phyloP scores from a whole-genome alignment of 2,797 vertebrate species.

The Denticeps clupeoides region DNA sequence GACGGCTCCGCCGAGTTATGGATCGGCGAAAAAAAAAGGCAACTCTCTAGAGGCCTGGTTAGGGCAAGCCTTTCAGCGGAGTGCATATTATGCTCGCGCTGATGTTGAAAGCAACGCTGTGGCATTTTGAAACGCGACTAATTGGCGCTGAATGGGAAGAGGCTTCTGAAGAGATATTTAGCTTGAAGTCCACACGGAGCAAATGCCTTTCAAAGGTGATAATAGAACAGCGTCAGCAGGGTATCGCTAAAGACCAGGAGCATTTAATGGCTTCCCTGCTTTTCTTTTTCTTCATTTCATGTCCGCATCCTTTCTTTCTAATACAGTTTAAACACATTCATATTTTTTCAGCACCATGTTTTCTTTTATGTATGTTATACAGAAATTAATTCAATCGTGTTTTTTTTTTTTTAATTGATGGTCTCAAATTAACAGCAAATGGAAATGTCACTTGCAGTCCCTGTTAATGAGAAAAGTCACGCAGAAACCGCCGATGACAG shows the following conservation, averaged over 20 bases:
- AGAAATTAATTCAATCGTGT: slow-evolving; percentile 5
- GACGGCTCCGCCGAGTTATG: slow-evolving; percentile 82
- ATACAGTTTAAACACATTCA: no score
- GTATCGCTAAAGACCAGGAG: slow-evolving; percentile 15
- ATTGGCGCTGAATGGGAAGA: slow-evolving; percentile 44
- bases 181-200: slow-evolving; percentile 13
- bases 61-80: slow-evolving; percentile 48
- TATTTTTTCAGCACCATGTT: not conserved
- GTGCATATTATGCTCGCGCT: slow-evolving; percentile 43
- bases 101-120: slow-evolving; percentile 49
- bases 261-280: slow-evolving; percentile 9
- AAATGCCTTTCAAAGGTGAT: slow-evolving; percentile 27
- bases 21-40: slow-evolving; percentile 52
- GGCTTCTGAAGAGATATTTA: slow-evolving; percentile 25
- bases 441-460: slow-evolving; percentile 1
- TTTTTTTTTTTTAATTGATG: not conserved
- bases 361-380: slow-evolving; percentile 3
- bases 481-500: slow-evolving; percentile 13
- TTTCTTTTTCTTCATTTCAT: no score
- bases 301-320: no score
- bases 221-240: slow-evolving; percentile 13
- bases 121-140: slow-evolving; percentile 48
- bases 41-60: slow-evolving; percentile 52
- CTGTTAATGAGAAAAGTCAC: slow-evolving; percentile 8
- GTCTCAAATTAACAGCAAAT: not conserved